Percentiles rank a stretch among this genome's conserved stretches.
Evolutionary conservation across 1,140 invertebrate species (phyloP).

Genomic region (Diorhabda carinulata): DNA sequence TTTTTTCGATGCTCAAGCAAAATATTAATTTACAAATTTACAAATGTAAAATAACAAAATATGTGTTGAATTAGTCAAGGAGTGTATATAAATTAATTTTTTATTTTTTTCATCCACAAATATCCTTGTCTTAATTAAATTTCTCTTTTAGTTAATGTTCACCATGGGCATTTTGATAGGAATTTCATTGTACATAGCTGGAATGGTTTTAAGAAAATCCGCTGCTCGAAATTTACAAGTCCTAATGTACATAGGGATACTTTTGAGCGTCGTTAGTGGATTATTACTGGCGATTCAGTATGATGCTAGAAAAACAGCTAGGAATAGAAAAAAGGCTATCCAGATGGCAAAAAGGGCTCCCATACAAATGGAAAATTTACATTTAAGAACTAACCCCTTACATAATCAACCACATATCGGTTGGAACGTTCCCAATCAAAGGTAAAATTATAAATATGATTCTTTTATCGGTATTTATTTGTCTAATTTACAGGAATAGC

Average conservation of each 20-base stretch:
- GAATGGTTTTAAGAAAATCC: slow-evolving; percentile 55
- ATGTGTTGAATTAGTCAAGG: too few relatives aligned
- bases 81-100: too few relatives aligned
- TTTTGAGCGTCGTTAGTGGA: slow-evolving; percentile 57
- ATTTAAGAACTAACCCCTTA: slow-evolving; percentile 19
- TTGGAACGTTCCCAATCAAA: slow-evolving; percentile 5
- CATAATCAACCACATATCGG: slow-evolving; percentile 24
- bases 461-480: not conserved
- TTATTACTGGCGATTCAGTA: slow-evolving; percentile 59
- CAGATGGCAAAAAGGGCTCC: slow-evolving; percentile 38
- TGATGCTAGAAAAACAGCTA: slow-evolving; percentile 55
- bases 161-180: slow-evolving; percentile 60
- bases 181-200: slow-evolving; percentile 58
- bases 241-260: slow-evolving; percentile 59
- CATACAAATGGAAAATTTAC: slow-evolving; percentile 38
- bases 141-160: slow-evolving; percentile 55
- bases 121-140: not conserved
- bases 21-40: too few relatives aligned
- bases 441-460: slow-evolving; percentile 12
- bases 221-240: slow-evolving; percentile 58
- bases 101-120: too few relatives aligned
- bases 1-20: too few relatives aligned
- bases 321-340: slow-evolving; percentile 45
- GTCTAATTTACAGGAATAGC: slow-evolving; percentile 28
- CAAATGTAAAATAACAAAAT: too few relatives aligned